These are phyloP conservation scores for Catocala sponsa DNA, from an alignment of 2,888 invertebrate species.

Conservation along the genomic window DNA sequence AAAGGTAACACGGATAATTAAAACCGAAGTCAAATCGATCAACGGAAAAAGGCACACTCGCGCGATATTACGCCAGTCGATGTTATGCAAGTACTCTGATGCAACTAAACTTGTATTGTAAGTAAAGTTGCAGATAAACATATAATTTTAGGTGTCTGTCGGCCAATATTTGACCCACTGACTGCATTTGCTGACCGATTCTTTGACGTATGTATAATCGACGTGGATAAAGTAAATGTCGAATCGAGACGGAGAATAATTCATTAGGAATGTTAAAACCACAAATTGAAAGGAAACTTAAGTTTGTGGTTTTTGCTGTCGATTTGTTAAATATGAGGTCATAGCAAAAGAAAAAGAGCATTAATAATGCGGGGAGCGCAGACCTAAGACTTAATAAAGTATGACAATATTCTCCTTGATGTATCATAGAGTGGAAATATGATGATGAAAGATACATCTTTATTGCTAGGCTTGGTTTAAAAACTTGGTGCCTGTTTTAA, in stretches of 20 bases:
- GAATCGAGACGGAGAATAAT: constrained; percentile 26
- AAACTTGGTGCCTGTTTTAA: too few relatives aligned
- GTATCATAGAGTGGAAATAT: too few relatives aligned
- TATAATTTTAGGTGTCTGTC: constrained; percentile 63
- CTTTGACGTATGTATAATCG: constrained; percentile 38
- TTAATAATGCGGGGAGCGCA: too few relatives aligned
- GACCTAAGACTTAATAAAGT: too few relatives aligned
- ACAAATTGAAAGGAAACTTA: constrained; percentile 5
- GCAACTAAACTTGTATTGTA: constrained; percentile 65
- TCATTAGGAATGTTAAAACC: constrained; percentile 1
- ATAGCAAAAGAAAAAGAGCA: too few relatives aligned
- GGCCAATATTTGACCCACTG: constrained; percentile 76
- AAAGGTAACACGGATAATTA: constrained; percentile 18
- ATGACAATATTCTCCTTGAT: too few relatives aligned
- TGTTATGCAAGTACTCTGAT: constrained; percentile 69
- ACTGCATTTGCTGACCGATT: constrained; percentile 56
- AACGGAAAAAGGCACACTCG: constrained; percentile 52
- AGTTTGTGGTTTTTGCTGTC: too few relatives aligned
- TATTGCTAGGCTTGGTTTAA: too few relatives aligned
- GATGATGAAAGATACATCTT: too few relatives aligned
- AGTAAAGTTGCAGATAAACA: constrained; percentile 65
- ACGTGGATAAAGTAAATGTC: constrained; percentile 37
- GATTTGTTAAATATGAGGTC: too few relatives aligned
- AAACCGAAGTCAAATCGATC: constrained; percentile 49
- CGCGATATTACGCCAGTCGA: constrained; percentile 55